These are phyloP conservation scores for Lycia hirtaria DNA, from an alignment of 2,888 invertebrate species.

Conservation along the genomic window DNA sequence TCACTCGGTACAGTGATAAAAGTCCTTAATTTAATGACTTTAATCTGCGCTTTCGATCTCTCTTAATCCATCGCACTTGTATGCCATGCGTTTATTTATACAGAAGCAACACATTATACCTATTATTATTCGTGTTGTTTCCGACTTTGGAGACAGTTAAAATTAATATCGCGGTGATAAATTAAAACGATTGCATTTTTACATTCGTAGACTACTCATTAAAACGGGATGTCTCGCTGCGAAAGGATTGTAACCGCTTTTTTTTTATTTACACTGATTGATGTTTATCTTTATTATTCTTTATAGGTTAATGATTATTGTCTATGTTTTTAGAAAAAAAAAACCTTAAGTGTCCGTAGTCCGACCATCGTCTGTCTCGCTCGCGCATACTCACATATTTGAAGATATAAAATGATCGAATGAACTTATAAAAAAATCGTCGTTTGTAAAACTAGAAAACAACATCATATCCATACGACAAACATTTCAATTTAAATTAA, in stretches of 20 bases:
- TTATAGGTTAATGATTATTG: constrained; percentile 14
- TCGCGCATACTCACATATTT: too few relatives aligned
- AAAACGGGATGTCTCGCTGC: constrained; percentile 42
- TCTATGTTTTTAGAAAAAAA: constrained; percentile 3
- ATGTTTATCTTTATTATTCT: constrained; percentile 13
- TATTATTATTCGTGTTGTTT: constrained; percentile 19
- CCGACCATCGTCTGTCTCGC: too few relatives aligned
- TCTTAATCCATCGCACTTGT: background rate
- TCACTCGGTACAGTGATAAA: background rate
- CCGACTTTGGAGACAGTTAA: constrained; percentile 22
- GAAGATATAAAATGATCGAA: too few relatives aligned
- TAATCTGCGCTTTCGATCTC: constrained; percentile 2
- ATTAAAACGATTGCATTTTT: constrained; percentile 22
- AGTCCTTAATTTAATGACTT: background rate
- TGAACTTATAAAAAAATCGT: too few relatives aligned
- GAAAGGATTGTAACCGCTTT: constrained; percentile 16
- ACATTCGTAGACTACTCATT: constrained; percentile 32
- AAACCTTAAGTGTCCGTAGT: background rate
- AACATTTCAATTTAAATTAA: too few relatives aligned
- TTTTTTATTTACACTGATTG: constrained; percentile 6
- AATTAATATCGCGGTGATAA: constrained; percentile 25
- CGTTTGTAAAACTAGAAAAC: too few relatives aligned
- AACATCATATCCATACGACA: too few relatives aligned
- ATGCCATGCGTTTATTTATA: constrained; percentile 9
- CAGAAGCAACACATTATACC: constrained; percentile 18